Percentiles rank a stretch among this genome's conserved stretches.
These are phyloP conservation scores for Lutraria lutraria DNA, from an alignment of 2,888 invertebrate species.

Conservation along the genomic window DNA sequence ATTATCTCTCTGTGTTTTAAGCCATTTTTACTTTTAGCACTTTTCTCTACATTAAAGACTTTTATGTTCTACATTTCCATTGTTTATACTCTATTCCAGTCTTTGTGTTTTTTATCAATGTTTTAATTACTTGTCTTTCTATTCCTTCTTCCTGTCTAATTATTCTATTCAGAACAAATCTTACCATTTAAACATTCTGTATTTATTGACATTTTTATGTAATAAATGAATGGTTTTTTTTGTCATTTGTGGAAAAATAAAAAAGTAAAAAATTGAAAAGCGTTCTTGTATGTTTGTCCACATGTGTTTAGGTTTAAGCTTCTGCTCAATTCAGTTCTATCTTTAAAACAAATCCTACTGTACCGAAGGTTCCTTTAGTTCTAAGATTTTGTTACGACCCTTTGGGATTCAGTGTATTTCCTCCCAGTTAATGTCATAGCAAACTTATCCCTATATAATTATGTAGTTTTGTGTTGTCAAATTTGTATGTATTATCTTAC, in stretches of 20 bases:
- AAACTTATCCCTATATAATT: no score
- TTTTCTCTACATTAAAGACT: no score
- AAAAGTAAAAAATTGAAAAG: background rate
- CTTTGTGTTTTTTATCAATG: background rate
- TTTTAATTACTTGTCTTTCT: conserved; percentile 2
- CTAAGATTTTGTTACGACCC: no score
- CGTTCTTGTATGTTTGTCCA: no score
- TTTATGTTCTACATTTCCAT: no score
- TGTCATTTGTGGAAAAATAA: background rate
- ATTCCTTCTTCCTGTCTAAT: background rate
- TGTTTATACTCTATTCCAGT: background rate
- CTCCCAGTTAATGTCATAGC: no score
- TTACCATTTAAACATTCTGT: background rate
- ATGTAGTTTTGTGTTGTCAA: no score
- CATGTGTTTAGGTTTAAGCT: background rate
- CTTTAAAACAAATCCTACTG: background rate
- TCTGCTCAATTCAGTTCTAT: background rate
- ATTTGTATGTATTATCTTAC: no score
- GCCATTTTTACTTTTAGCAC: no score
- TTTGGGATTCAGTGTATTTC: no score
- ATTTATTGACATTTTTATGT: conserved; percentile 3
- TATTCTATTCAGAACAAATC: background rate
- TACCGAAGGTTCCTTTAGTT: no score
- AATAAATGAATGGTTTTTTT: background rate
- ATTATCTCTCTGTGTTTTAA: no score